These are phyloP conservation scores for Typhlomys cinereus DNA, from an alignment of 2,113 vertebrate genomes.

Conservation along the genomic window DNA sequence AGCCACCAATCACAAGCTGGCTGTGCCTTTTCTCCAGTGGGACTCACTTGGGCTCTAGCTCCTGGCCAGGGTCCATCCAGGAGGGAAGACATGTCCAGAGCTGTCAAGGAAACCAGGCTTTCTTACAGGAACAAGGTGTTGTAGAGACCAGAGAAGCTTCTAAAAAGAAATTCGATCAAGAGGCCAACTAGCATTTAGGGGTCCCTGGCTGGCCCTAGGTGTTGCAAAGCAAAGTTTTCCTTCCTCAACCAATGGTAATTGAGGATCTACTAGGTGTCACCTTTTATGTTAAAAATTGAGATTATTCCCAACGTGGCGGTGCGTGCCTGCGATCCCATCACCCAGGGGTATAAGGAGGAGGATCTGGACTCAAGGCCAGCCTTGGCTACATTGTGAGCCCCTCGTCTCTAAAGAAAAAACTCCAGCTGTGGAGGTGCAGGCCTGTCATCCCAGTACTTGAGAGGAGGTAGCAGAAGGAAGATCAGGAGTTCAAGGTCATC, in stretches of 20 bases:
- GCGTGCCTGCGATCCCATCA: neutral
- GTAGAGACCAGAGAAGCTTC: neutral
- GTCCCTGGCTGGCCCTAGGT: neutral
- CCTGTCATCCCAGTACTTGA: too few species aligned
- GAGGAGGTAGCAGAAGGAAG: neutral
- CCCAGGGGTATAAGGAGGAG: neutral
- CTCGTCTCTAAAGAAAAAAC: too few species aligned
- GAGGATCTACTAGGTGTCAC: neutral
- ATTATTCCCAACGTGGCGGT: neutral
- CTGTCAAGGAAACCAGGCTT: conserved; percentile 68
- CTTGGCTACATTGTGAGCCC: neutral
- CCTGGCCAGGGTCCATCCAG: neutral
- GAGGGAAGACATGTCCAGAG: conserved; percentile 80
- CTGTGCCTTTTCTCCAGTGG: neutral
- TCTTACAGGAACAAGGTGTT: neutral
- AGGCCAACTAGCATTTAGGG: neutral
- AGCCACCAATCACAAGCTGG: neutral
- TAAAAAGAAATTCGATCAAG: neutral
- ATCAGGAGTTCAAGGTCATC: neutral
- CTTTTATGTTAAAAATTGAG: neutral
- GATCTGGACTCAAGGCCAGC: neutral
- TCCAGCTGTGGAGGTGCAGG: too few species aligned
- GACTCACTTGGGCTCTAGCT: neutral
- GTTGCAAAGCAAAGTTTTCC: neutral
- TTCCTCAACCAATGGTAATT: neutral